A percentile compares a stretch with the other conserved stretches of the same genome.
These are phyloP conservation scores for Psophia crepitans DNA, from an alignment of 2,113 vertebrate species.

Conservation along the genomic window DNA sequence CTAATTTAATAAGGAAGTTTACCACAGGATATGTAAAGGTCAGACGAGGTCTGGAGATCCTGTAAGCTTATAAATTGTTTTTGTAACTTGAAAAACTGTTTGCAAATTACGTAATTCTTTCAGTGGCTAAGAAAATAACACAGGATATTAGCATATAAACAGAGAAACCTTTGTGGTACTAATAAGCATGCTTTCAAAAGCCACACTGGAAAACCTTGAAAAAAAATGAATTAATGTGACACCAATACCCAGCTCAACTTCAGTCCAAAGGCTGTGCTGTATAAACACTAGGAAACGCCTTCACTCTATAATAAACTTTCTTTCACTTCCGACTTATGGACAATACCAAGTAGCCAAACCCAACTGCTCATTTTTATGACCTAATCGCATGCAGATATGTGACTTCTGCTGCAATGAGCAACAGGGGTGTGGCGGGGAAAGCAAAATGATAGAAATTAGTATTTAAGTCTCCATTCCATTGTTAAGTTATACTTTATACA, in stretches of 20 bases:
- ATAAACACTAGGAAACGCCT: conserved; percentile 24
- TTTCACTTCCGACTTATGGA: background rate
- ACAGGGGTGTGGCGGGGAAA: background rate
- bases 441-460: background rate
- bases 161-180: conserved; percentile 36
- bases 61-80: conserved; percentile 20
- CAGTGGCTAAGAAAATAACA: background rate
- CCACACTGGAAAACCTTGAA: background rate
- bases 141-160: conserved; percentile 50
- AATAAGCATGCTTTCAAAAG: conserved; percentile 25
- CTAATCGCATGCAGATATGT: background rate
- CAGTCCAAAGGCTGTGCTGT: conserved; percentile 19
- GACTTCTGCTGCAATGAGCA: background rate
- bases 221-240: background rate
- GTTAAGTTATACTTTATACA: background rate
- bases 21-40: background rate
- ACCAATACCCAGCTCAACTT: conserved; percentile 18
- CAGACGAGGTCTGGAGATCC: conserved; percentile 19
- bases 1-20: background rate
- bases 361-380: background rate
- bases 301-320: background rate
- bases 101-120: conserved; percentile 27
- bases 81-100: conserved; percentile 33
- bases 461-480: background rate
- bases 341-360: background rate